These are phyloP conservation scores for Ectropis grisescens DNA, from an alignment of 1,140 invertebrate genomes.

Conservation along the genomic window DNA sequence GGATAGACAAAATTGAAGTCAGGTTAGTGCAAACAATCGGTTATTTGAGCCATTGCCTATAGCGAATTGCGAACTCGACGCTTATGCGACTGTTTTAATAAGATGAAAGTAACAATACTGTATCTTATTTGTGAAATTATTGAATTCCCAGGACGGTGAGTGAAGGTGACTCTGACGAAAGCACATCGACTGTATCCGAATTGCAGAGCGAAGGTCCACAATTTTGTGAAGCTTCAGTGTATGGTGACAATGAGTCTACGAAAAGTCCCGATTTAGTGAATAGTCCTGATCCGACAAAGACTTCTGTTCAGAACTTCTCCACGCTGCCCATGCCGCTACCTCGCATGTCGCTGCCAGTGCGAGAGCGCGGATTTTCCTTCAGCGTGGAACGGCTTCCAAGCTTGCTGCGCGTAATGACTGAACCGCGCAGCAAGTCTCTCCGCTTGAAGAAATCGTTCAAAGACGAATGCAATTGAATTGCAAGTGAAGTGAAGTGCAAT, in stretches of 20 bases:
- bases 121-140: not conserved
- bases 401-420: slow-evolving; percentile 20
- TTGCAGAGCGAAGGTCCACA: slow-evolving; percentile 30
- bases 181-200: slow-evolving; percentile 28
- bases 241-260: too few relatives aligned
- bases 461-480: slow-evolving; percentile 18
- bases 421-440: slow-evolving; percentile 48
- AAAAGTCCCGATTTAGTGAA: too few relatives aligned
- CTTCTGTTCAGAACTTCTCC: slow-evolving; percentile 17
- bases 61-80: too few relatives aligned
- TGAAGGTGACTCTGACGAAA: slow-evolving; percentile 27
- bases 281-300: slow-evolving; percentile 16
- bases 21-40: slow-evolving; percentile 47
- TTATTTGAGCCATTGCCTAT: too few relatives aligned
- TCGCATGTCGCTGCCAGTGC: slow-evolving; percentile 16
- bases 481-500: not conserved
- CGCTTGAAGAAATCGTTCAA: slow-evolving; percentile 31
- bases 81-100: not conserved
- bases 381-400: slow-evolving; percentile 32
- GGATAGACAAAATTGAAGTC: slow-evolving; percentile 65
- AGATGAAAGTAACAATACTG: slow-evolving; percentile 2
- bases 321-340: slow-evolving; percentile 18
- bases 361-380: slow-evolving; percentile 39
- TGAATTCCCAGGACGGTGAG: slow-evolving; percentile 23
- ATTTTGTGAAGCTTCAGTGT: slow-evolving; percentile 19